These are phyloP conservation scores for Molothrus ater DNA, from an alignment of 2,797 vertebrate species.

Conservation along the genomic window DNA sequence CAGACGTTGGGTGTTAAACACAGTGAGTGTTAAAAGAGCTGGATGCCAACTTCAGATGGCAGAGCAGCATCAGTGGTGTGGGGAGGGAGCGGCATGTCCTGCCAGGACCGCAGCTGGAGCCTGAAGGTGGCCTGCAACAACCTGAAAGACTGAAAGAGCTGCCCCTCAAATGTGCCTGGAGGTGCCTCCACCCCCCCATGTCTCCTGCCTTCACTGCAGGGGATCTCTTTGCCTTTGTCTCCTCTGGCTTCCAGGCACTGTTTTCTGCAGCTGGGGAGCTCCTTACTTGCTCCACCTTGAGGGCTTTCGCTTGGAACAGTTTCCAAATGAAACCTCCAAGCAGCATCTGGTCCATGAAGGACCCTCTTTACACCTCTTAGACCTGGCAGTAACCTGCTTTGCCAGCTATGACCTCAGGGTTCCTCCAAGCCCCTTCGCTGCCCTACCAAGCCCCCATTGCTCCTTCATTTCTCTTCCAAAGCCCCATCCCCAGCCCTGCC, in stretches of 20 bases:
- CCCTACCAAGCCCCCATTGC: accelerated
- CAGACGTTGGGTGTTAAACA: neutral
- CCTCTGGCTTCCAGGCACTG: neutral
- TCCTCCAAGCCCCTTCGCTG: accelerated
- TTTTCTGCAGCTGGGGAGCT: neutral
- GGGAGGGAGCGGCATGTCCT: neutral
- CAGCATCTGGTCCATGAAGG: neutral
- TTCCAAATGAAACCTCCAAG: neutral
- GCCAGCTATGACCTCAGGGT: neutral
- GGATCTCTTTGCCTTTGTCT: neutral
- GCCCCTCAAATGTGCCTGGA: neutral
- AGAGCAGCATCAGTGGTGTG: accelerated
- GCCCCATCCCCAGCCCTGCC: neutral
- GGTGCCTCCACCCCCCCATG: neutral
- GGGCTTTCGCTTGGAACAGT: neutral
- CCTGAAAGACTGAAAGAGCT: neutral
- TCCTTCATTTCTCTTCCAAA: neutral
- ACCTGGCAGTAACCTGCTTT: neutral
- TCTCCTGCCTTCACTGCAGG: neutral
- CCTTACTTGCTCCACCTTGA: neutral
- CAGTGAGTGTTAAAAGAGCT: neutral
- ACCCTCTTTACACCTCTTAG: neutral
- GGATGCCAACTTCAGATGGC: neutral
- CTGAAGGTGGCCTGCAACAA: neutral
- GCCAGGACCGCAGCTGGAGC: accelerated